These are phyloP conservation scores for Molanna angustata DNA, from an alignment of 2,888 invertebrate species.

Conservation along the genomic window DNA sequence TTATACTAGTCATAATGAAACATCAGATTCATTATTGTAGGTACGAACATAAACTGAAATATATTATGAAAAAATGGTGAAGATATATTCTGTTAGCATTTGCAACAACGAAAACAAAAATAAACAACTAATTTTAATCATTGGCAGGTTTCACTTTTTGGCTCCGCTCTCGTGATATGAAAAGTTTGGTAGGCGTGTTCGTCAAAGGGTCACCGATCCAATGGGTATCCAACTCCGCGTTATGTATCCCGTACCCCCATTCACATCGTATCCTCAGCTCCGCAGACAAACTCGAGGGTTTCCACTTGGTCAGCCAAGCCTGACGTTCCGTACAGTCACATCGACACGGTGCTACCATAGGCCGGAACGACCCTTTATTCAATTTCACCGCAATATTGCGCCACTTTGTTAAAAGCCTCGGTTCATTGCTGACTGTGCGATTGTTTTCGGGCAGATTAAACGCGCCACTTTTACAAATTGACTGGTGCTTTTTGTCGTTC, in stretches of 20 bases:
- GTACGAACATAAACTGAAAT: neutral
- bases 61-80: neutral
- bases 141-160: neutral
- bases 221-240: slow-evolving; percentile 1
- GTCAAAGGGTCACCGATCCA: slow-evolving; percentile 6
- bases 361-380: too few relatives aligned
- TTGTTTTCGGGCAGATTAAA: too few relatives aligned
- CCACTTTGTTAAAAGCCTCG: too few relatives aligned
- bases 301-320: slow-evolving; percentile 27
- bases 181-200: slow-evolving; percentile 9
- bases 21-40: neutral
- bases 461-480: too few relatives aligned
- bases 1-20: too few relatives aligned
- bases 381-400: too few relatives aligned
- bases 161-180: neutral
- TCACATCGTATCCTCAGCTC: neutral
- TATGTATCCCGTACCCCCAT: slow-evolving; percentile 12
- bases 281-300: slow-evolving; percentile 16
- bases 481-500: too few relatives aligned
- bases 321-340: slow-evolving; percentile 26
- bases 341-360: slow-evolving; percentile 16
- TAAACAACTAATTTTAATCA: neutral
- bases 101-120: neutral
- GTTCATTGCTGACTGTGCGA: too few relatives aligned
- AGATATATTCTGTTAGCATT: neutral